Percentiles rank a stretch among this genome's conserved stretches.
phyloP scores from a whole-genome alignment of 1,140 invertebrate species.

The Penaeus japonicus region DNA sequence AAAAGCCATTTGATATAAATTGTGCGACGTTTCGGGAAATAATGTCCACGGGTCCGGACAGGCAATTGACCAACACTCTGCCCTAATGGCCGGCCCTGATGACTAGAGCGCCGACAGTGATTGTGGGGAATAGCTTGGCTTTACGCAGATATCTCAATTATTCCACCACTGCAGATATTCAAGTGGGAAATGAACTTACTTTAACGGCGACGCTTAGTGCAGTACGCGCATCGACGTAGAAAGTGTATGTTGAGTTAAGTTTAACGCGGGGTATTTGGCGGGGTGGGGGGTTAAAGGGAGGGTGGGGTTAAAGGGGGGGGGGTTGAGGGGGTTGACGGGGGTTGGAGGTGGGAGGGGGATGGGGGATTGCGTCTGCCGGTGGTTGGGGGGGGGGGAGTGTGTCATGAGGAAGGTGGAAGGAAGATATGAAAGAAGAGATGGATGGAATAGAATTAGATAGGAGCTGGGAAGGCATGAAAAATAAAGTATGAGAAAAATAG shows the following conservation, averaged over 20 bases:
- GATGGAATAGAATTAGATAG: background rate
- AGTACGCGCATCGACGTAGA: background rate
- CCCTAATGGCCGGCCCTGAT: background rate
- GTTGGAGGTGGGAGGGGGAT: background rate
- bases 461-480: too few relatives aligned
- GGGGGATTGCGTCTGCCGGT: background rate
- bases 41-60: background rate
- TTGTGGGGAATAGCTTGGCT: constrained; percentile 4
- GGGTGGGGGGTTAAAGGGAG: background rate
- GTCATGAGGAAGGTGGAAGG: background rate
- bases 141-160: constrained; percentile 13
- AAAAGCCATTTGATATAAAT: background rate
- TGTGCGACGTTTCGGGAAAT: background rate
- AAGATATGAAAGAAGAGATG: background rate
- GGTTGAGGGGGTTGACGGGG: background rate
- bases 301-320: background rate
- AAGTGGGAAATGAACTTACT: constrained; percentile 24
- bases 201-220: background rate
- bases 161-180: constrained; percentile 16
- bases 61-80: constrained; percentile 12
- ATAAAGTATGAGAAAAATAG: background rate
- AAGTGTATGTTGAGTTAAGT: background rate
- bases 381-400: background rate
- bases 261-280: background rate
- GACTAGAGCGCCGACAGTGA: background rate